Percentiles rank a stretch among this genome's conserved stretches.
These are phyloP conservation scores for Acrocyrtus sp. DNA, from an alignment of 2,888 invertebrate genomes.

Conservation along the genomic window DNA sequence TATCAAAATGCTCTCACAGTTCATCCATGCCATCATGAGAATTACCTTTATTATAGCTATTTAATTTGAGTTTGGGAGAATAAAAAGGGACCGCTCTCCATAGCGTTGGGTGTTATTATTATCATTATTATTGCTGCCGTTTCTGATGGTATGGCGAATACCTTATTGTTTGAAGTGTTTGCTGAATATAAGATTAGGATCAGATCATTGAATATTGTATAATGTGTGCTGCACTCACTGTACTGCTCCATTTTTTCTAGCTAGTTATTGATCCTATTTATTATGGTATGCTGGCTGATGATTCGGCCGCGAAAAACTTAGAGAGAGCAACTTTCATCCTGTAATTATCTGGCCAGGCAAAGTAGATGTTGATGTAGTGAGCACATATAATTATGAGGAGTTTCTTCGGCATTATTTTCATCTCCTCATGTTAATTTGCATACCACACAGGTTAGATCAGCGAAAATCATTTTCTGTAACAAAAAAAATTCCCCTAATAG, in stretches of 20 bases:
- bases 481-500: no score
- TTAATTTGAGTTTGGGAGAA: constrained; percentile 43
- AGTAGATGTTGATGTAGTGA: constrained; percentile 58
- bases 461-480: no score
- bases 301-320: constrained; percentile 45
- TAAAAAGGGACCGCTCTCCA: constrained; percentile 41
- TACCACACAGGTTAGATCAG: constrained; percentile 53
- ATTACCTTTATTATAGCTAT: constrained; percentile 48
- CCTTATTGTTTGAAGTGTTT: constrained; percentile 29
- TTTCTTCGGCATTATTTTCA: constrained; percentile 50
- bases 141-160: neutral
- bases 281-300: constrained; percentile 26
- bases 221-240: constrained; percentile 19
- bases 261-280: constrained; percentile 12
- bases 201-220: neutral
- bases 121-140: constrained; percentile 34
- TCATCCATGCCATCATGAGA: constrained; percentile 43
- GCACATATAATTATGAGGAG: constrained; percentile 54
- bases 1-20: constrained; percentile 48
- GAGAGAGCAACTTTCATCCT: constrained; percentile 47
- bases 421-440: constrained; percentile 51
- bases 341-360: constrained; percentile 53
- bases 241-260: constrained; percentile 22
- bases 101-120: no score
- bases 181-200: constrained; percentile 22